Percentiles rank a stretch among this genome's conserved stretches.
phyloP scores from a whole-genome alignment of 2,113 vertebrate species.

The Boulengeromyrus knoepffleri region DNA sequence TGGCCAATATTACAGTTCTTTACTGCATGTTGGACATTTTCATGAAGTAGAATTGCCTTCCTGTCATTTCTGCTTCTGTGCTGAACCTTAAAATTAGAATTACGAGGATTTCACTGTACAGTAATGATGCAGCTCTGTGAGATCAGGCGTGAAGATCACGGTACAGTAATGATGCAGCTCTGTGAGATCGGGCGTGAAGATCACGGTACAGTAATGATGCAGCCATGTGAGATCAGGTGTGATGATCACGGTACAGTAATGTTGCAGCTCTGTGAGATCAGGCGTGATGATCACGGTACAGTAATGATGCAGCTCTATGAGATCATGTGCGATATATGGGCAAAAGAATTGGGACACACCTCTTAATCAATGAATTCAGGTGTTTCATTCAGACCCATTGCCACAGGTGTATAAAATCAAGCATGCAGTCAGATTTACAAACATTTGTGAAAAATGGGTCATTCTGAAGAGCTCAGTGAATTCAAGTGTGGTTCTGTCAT shows the following conservation, averaged over 20 bases:
- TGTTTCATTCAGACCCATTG: no score
- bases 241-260: neutral
- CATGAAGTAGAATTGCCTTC: neutral
- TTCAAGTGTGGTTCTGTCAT: no score
- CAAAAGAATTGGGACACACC: no score
- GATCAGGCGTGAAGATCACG: neutral
- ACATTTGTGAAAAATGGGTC: neutral
- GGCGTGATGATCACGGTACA: neutral
- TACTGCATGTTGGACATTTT: neutral
- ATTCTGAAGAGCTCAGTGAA: no score
- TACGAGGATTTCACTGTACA: neutral
- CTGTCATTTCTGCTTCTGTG: neutral
- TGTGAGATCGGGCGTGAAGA: neutral
- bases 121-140: neutral
- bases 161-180: neutral
- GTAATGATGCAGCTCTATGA: neutral
- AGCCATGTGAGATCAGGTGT: neutral
- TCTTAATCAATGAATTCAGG: no score
- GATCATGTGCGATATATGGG: neutral
- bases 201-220: neutral
- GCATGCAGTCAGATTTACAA: neutral
- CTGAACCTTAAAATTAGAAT: neutral
- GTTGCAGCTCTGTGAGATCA: neutral
- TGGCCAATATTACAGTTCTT: neutral
- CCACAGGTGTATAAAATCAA: neutral